Conservation (phyloP, 2,797 vertebrate species). For the Silurus lanzhouensis region DNA sequence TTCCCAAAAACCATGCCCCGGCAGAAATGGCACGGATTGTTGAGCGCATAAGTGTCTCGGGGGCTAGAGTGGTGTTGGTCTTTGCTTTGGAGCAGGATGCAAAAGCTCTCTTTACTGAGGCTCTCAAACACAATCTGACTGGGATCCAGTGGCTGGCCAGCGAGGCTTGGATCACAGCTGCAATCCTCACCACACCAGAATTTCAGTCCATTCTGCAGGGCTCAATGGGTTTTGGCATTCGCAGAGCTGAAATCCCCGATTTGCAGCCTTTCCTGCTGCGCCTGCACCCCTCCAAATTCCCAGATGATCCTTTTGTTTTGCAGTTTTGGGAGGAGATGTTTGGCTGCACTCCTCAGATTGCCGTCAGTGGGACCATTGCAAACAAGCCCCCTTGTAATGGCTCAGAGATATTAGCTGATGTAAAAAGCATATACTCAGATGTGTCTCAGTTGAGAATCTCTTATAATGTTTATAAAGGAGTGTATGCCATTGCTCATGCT, state of each 20-base stretch:
- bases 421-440: conserved; percentile 77
- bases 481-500: conserved; percentile 73
- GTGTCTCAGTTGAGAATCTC: conserved; percentile 81
- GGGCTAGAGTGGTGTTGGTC: conserved; percentile 73
- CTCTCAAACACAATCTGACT: conserved; percentile 70
- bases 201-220: conserved; percentile 75
- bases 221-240: conserved; percentile 79
- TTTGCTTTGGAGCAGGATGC: conserved; percentile 81
- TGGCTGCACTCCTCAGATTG: conserved; percentile 65
- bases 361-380: not conserved
- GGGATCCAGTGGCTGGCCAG: conserved; percentile 81
- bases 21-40: conserved; percentile 68
- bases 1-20: conserved; percentile 73
- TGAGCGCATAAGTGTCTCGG: conserved; percentile 68
- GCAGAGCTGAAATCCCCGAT: conserved; percentile 69
- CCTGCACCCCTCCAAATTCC: conserved; percentile 65
- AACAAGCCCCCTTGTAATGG: conserved; percentile 69
- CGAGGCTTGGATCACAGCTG: conserved; percentile 82
- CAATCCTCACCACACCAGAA: conserved; percentile 71
- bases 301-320: conserved; percentile 70
- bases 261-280: conserved; percentile 74
- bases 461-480: conserved; percentile 81
- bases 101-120: conserved; percentile 73
- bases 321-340: conserved; percentile 80
- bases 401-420: conserved; percentile 67